phyloP scores from a whole-genome alignment of 2,113 vertebrate species.

The Ictalurus furcatus region DNA sequence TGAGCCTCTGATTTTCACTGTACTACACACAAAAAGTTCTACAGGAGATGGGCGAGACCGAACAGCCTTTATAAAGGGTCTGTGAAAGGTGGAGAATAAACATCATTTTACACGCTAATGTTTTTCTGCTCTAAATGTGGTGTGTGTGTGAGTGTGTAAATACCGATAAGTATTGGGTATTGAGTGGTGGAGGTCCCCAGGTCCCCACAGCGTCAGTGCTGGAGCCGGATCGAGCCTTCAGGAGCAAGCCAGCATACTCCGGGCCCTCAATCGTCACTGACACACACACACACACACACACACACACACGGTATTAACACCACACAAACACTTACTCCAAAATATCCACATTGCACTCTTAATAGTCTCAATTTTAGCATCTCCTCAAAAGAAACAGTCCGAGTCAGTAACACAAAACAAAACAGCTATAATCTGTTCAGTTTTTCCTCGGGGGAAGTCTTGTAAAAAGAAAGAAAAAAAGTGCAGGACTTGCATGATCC shows the following conservation, averaged over 20 bases:
- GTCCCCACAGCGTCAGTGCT: conserved; percentile 56
- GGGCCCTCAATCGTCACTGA: conserved; percentile 70
- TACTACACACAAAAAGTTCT: neutral
- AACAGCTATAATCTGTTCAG: neutral
- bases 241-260: conserved; percentile 64
- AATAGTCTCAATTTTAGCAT: neutral
- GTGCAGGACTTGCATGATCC: neutral
- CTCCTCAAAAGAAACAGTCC: neutral
- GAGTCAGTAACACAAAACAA: neutral
- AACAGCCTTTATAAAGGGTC: neutral
- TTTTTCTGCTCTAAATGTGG: neutral
- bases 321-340: neutral
- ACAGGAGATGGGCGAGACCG: neutral
- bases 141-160: neutral
- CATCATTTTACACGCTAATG: neutral
- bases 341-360: neutral
- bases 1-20: neutral
- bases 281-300: neutral
- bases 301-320: neutral
- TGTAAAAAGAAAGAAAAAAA: neutral
- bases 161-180: conserved; percentile 52
- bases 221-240: conserved; percentile 60
- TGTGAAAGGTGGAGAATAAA: neutral
- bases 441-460: neutral
- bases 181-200: conserved; percentile 63